Evolutionary conservation across 2,797 vertebrate genomes (phyloP).

Genomic region (Gastrophryne carolinensis): DNA sequence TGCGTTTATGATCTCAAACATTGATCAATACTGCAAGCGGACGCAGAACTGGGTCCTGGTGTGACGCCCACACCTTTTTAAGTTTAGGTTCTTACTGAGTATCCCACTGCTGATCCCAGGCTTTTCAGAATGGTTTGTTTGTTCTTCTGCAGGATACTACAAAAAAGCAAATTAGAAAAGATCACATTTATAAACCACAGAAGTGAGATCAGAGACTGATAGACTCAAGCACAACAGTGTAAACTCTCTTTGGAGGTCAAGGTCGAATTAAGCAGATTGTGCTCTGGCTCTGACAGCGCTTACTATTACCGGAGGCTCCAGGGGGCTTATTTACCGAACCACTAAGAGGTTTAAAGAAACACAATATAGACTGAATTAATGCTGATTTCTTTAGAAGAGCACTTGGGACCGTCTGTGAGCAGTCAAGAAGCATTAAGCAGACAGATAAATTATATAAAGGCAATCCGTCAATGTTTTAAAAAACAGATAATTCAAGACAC

Average conservation of each 20-base stretch:
- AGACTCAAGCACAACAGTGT: neutral
- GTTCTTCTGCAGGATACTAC: too few relatives aligned
- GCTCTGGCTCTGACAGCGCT: neutral
- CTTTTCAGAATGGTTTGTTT: too few relatives aligned
- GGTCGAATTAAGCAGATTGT: slow-evolving; percentile 25
- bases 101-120: too few relatives aligned
- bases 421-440: slow-evolving; percentile 5
- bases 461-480: neutral
- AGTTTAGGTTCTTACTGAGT: too few relatives aligned
- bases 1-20: too few relatives aligned
- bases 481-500: neutral
- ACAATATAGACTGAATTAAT: neutral
- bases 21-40: too few relatives aligned
- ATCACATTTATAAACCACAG: neutral
- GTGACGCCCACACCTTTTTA: too few relatives aligned
- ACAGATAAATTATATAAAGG: neutral
- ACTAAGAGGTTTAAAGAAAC: neutral
- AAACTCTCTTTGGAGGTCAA: slow-evolving; percentile 5
- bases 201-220: neutral
- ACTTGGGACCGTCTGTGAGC: neutral
- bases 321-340: slow-evolving; percentile 1
- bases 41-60: too few relatives aligned
- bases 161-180: too few relatives aligned
- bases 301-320: neutral
- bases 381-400: neutral